These are phyloP conservation scores for Pseudomyrmex pallidus DNA, from an alignment of 1,140 invertebrate genomes.

Conservation along the genomic window DNA sequence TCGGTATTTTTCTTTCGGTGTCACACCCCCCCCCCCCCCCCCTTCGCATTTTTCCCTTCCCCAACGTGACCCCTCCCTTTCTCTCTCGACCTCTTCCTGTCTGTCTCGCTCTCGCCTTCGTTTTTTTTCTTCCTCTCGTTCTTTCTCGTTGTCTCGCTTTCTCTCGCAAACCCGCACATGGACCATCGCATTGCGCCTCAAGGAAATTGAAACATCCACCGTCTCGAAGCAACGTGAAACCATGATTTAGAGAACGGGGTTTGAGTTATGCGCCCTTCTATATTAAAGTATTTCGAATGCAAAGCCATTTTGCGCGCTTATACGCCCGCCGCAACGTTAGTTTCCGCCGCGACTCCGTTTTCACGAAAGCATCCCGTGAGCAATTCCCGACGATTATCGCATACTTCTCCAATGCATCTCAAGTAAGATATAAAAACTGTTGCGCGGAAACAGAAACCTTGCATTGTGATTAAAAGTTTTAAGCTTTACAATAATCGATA, in stretches of 20 bases:
- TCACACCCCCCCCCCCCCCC: no score
- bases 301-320: constrained; percentile 77
- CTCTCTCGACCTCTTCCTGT: not conserved
- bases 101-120: constrained; percentile 21
- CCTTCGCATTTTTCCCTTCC: constrained; percentile 51
- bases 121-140: constrained; percentile 46
- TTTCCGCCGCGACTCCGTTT: constrained; percentile 39
- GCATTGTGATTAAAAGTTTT: no score
- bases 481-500: not conserved
- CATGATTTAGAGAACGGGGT: constrained; percentile 83
- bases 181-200: constrained; percentile 83
- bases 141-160: constrained; percentile 50
- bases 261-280: constrained; percentile 83
- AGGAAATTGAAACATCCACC: constrained; percentile 85
- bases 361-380: not conserved
- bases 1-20: constrained; percentile 41
- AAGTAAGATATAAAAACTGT: no score
- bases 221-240: constrained; percentile 79
- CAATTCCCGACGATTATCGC: constrained; percentile 16
- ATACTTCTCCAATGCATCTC: not conserved
- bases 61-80: not conserved
- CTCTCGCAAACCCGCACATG: constrained; percentile 69
- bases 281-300: constrained; percentile 81
- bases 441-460: no score
- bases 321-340: not conserved